Evolutionary conservation across 2,888 invertebrate species (phyloP).

Genomic region (Cheilosia urbana): DNA sequence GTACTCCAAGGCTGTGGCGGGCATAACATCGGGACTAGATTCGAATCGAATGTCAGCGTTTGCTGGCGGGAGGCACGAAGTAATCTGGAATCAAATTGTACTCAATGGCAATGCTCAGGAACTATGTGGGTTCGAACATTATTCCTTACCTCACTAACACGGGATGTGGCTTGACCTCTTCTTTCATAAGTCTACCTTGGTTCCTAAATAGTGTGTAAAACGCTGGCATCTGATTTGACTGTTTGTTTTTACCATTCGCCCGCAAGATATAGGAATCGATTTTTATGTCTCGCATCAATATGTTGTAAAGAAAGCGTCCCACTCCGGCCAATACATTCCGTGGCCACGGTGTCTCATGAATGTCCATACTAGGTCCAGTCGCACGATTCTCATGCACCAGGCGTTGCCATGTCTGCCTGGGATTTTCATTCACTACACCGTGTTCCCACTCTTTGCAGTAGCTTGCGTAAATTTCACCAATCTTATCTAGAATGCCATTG

Average conservation of each 20-base stretch:
- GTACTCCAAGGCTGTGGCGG: slow-evolving; percentile 95
- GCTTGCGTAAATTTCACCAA: slow-evolving; percentile 86
- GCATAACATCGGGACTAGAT: slow-evolving; percentile 89
- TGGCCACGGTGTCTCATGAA: slow-evolving; percentile 88
- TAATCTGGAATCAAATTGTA: slow-evolving; percentile 82
- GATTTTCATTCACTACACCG: slow-evolving; percentile 84
- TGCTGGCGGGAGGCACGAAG: slow-evolving; percentile 88
- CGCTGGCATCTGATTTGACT: slow-evolving; percentile 88
- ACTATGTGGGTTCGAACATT: too few relatives aligned
- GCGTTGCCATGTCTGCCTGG: slow-evolving; percentile 90
- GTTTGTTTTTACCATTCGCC: slow-evolving; percentile 84
- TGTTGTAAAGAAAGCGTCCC: slow-evolving; percentile 94
- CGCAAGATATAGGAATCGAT: slow-evolving; percentile 89
- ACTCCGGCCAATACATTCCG: slow-evolving; percentile 86
- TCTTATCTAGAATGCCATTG: slow-evolving; percentile 88
- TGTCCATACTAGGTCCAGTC: slow-evolving; percentile 86
- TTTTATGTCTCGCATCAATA: slow-evolving; percentile 93
- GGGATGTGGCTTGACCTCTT: slow-evolving; percentile 94
- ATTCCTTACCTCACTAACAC: slow-evolving; percentile 85
- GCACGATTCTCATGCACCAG: slow-evolving; percentile 85
- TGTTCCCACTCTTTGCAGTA: slow-evolving; percentile 88
- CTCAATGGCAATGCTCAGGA: too few relatives aligned
- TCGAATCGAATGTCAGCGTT: slow-evolving; percentile 89
- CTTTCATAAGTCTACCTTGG: slow-evolving; percentile 87
- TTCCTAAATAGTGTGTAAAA: slow-evolving; percentile 91